Evolutionary conservation across 2,888 invertebrate species (phyloP).

Genomic region (Creontiades dilutus): DNA sequence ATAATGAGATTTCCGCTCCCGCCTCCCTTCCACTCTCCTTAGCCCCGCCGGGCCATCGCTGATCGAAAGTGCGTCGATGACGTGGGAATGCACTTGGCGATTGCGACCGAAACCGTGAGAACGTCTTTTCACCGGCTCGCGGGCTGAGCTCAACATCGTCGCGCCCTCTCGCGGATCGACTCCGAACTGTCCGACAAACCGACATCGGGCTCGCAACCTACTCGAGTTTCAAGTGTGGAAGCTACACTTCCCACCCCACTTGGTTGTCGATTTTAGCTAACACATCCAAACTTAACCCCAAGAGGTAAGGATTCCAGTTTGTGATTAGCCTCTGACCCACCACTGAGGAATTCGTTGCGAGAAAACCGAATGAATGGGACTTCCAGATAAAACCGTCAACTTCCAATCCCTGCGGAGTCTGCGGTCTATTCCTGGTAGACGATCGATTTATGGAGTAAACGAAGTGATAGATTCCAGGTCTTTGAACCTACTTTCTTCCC

Average conservation of each 20-base stretch:
- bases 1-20: not conserved
- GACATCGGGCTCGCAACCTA: too few species aligned
- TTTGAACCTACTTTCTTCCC: not conserved
- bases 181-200: not conserved
- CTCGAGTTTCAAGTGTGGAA: too few species aligned
- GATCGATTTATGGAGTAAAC: not conserved
- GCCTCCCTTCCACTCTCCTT: too few species aligned
- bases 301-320: not conserved
- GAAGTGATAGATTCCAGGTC: not conserved
- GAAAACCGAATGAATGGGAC: not conserved
- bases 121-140: not conserved
- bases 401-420: not conserved
- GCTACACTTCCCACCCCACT: too few species aligned
- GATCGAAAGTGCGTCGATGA: conserved; percentile 24
- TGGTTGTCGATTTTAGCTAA: too few species aligned
- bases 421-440: not conserved
- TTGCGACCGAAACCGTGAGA: not conserved
- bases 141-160: not conserved
- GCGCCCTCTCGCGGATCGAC: conserved; percentile 2
- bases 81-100: conserved; percentile 22
- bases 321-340: conserved; percentile 17
- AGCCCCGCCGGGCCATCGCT: not conserved
- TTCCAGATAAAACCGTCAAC: not conserved
- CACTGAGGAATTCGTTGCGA: not conserved
- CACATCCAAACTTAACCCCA: too few species aligned